Percentiles rank a stretch among this genome's conserved stretches.
Conservation (phyloP, 2,797 vertebrate species). For the Poecilia gillii region DNA sequence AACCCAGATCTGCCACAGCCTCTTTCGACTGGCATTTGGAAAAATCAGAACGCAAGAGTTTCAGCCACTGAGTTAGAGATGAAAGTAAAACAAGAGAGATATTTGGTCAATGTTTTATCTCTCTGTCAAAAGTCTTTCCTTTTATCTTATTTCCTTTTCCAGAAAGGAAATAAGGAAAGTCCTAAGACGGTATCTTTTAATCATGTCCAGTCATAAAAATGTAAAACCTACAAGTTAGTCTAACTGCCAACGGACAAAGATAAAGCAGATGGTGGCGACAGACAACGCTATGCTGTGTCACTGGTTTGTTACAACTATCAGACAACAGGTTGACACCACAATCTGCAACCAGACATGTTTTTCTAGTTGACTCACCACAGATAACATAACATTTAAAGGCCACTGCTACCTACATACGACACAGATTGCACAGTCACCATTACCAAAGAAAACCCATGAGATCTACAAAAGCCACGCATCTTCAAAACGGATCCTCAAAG, state of each 20-base stretch:
- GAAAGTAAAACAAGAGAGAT: constrained; percentile 31
- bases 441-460: constrained; percentile 16
- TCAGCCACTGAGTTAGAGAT: constrained; percentile 40
- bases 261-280: background rate
- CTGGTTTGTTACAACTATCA: constrained; percentile 18
- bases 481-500: background rate
- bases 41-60: constrained; percentile 31
- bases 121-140: background rate
- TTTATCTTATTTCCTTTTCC: background rate
- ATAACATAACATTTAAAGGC: constrained; percentile 38
- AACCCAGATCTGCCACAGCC: constrained; percentile 14
- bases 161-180: background rate
- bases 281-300: constrained; percentile 1
- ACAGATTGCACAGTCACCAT: constrained; percentile 21
- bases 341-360: background rate
- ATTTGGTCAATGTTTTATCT: constrained; percentile 26
- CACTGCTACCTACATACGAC: background rate
- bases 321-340: constrained; percentile 15
- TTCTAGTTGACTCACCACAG: constrained; percentile 32
- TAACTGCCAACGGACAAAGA: background rate
- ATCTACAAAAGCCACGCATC: background rate
- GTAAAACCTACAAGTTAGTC: background rate
- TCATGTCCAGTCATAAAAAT: background rate
- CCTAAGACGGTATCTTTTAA: background rate
- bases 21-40: constrained; percentile 19